Evolutionary conservation across 1,140 invertebrate species (phyloP).

Genomic region (Belonocnema kinseyi): DNA sequence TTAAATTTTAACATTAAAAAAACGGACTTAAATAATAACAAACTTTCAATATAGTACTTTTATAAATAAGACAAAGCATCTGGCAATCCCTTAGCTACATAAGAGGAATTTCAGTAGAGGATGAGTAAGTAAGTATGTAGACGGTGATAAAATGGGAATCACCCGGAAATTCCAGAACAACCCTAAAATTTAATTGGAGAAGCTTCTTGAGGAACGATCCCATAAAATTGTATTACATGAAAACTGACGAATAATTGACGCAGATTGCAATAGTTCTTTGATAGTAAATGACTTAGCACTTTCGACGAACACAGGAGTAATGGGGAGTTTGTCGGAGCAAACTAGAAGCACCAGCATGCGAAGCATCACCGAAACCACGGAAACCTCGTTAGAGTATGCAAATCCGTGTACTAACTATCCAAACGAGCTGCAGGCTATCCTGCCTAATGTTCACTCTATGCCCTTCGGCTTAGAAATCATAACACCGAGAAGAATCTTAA

Average conservation of each 20-base stretch:
- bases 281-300: conserved; percentile 1
- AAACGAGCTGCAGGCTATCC: conserved; percentile 58
- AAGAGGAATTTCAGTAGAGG: too few relatives aligned
- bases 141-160: too few relatives aligned
- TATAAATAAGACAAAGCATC: too few relatives aligned
- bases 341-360: conserved; percentile 60
- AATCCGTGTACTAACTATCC: conserved; percentile 70
- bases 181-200: neutral
- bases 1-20: too few relatives aligned
- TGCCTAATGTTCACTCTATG: conserved; percentile 64
- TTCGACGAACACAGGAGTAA: neutral
- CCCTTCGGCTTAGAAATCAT: conserved; percentile 64
- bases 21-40: too few relatives aligned
- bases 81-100: too few relatives aligned
- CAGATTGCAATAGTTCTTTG: neutral
- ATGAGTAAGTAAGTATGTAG: too few relatives aligned
- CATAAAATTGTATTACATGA: neutral
- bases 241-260: neutral
- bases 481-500: conserved; percentile 62
- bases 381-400: conserved; percentile 76
- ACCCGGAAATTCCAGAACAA: neutral
- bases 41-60: too few relatives aligned
- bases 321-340: conserved; percentile 52
- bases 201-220: neutral
- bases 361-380: conserved; percentile 77